Evolutionary conservation across 2,888 invertebrate genomes (phyloP).

Genomic region (Amorpha juglandis): DNA sequence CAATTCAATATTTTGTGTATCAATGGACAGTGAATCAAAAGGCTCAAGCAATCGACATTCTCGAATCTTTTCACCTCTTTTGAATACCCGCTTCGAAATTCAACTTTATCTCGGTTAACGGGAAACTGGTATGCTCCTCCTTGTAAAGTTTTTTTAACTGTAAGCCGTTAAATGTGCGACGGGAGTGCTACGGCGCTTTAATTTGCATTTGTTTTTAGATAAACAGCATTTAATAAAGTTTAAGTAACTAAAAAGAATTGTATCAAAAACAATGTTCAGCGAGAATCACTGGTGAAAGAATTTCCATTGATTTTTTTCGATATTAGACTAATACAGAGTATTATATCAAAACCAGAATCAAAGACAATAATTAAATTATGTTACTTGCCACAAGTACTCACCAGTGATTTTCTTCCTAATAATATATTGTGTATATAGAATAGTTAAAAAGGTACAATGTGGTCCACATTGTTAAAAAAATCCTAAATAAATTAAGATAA

Average conservation of each 20-base stretch:
- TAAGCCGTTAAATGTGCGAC: constrained; percentile 28
- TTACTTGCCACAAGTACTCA: no score
- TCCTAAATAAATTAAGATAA: no score
- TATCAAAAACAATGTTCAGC: neutral
- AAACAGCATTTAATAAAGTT: neutral
- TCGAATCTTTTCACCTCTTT: constrained; percentile 64
- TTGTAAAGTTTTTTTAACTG: constrained; percentile 52
- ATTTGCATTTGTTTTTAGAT: constrained; percentile 21
- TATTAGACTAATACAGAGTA: no score
- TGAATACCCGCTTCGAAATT: constrained; percentile 60
- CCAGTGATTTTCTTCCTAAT: no score
- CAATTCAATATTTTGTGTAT: neutral
- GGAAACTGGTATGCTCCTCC: constrained; percentile 60
- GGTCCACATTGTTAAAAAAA: no score
- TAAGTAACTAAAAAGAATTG: neutral
- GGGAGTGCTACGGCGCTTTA: neutral
- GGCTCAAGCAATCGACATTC: constrained; percentile 54
- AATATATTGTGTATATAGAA: no score
- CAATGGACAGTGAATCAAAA: constrained; percentile 47
- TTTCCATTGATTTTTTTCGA: neutral
- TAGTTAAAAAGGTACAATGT: no score
- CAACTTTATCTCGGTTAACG: constrained; percentile 63
- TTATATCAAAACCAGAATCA: no score
- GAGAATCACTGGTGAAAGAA: neutral
- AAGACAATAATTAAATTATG: no score